Evolutionary conservation across 2,888 invertebrate species (phyloP).

Genomic region (Acleris literana): DNA sequence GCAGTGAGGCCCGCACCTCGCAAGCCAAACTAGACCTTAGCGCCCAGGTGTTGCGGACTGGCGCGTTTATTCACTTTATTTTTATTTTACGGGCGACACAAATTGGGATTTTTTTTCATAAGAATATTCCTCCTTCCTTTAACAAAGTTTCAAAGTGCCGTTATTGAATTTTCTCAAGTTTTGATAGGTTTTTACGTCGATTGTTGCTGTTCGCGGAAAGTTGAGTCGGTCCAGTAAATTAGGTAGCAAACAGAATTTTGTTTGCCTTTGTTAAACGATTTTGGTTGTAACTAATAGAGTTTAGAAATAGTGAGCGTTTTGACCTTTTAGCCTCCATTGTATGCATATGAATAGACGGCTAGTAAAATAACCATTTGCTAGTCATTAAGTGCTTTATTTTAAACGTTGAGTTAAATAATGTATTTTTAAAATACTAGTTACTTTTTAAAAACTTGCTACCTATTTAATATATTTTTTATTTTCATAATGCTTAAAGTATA

Average conservation of each 20-base stretch:
- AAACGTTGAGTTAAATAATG: too few relatives aligned
- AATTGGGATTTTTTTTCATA: slow-evolving; percentile 73
- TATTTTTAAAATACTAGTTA: too few relatives aligned
- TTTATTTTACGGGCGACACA: slow-evolving; percentile 73
- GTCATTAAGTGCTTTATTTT: slow-evolving; percentile 7
- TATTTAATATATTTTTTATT: too few relatives aligned
- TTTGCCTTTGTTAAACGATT: slow-evolving; percentile 39
- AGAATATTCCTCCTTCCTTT: slow-evolving; percentile 78
- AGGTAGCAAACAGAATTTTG: slow-evolving; percentile 58
- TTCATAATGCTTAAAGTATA: too few relatives aligned
- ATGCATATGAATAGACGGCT: slow-evolving; percentile 19
- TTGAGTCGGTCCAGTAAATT: slow-evolving; percentile 69
- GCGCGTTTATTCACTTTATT: slow-evolving; percentile 47
- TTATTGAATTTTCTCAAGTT: slow-evolving; percentile 83
- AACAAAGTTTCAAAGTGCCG: slow-evolving; percentile 80
- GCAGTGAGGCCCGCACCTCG: slow-evolving; percentile 43
- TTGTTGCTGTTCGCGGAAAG: slow-evolving; percentile 68
- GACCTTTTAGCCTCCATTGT: slow-evolving; percentile 26
- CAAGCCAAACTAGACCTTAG: slow-evolving; percentile 61
- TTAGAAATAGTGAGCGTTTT: slow-evolving; percentile 12
- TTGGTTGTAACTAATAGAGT: slow-evolving; percentile 9
- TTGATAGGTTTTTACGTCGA: slow-evolving; percentile 82
- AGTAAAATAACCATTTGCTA: slow-evolving; percentile 7
- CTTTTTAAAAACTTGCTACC: too few relatives aligned
- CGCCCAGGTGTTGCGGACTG: slow-evolving; percentile 52